A percentile compares a stretch with the other conserved stretches of the same genome.
These are phyloP conservation scores for Pagetopsis macropterus DNA, from an alignment of 2,797 vertebrate species.

Conservation along the genomic window DNA sequence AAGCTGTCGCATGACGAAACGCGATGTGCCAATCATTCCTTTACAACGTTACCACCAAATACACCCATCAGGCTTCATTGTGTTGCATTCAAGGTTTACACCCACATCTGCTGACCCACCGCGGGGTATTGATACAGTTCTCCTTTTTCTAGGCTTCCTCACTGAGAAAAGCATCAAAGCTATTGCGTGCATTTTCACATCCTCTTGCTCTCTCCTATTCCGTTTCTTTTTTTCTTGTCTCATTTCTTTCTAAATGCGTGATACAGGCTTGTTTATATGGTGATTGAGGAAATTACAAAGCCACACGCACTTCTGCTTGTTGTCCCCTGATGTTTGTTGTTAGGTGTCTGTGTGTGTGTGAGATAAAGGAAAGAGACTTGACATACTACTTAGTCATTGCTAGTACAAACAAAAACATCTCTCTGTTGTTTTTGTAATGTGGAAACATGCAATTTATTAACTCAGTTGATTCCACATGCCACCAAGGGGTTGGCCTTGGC, in stretches of 20 bases:
- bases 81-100: background rate
- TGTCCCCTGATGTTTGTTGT: background rate
- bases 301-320: background rate
- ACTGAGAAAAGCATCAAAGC: background rate
- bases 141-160: no score
- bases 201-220: background rate
- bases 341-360: background rate
- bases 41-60: background rate
- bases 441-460: background rate
- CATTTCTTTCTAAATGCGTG: background rate
- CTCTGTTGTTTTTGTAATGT: background rate
- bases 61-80: background rate
- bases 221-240: no score
- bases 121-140: background rate
- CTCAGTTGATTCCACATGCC: no score
- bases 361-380: background rate
- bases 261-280: background rate
- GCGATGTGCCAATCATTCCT: background rate
- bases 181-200: background rate
- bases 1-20: background rate
- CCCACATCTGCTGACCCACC: constrained; percentile 23
- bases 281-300: background rate
- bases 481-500: no score
- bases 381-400: background rate
- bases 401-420: background rate